phyloP scores from a whole-genome alignment of 2,797 vertebrate species.

The Eidolon dupreanum region DNA sequence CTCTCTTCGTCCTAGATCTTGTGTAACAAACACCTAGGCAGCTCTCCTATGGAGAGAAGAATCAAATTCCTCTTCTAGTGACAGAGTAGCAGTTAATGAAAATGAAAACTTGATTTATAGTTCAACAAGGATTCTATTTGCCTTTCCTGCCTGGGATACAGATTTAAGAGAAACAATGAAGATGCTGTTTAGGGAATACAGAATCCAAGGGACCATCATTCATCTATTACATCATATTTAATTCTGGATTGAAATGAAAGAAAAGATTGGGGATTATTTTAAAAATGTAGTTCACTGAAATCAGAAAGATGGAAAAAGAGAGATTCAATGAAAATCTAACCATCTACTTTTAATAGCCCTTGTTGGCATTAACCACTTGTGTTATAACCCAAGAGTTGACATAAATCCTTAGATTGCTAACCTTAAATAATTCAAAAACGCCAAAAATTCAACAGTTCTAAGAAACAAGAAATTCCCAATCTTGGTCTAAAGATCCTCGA shows the following conservation, averaged over 20 bases:
- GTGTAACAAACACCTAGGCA: not conserved
- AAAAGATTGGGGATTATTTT: slow-evolving; percentile 26
- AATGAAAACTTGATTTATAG: slow-evolving; percentile 30
- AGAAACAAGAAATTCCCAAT: slow-evolving; percentile 19
- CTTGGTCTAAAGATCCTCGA: slow-evolving; percentile 45
- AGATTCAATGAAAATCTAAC: slow-evolving; percentile 45
- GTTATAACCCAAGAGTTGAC: slow-evolving; percentile 30
- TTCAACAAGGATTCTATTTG: not conserved
- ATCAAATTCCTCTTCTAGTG: slow-evolving; percentile 11
- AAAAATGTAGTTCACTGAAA: slow-evolving; percentile 27
- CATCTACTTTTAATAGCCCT: slow-evolving; percentile 20
- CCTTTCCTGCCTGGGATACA: not conserved
- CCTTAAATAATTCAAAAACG: slow-evolving; percentile 58
- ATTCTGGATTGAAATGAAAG: slow-evolving; percentile 32
- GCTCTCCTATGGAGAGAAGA: not conserved
- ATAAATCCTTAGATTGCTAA: slow-evolving; percentile 60
- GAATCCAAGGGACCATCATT: not conserved
- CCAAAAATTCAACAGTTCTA: slow-evolving; percentile 23
- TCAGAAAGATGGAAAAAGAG: not conserved
- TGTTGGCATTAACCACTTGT: slow-evolving; percentile 10
- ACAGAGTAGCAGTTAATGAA: slow-evolving; percentile 27
- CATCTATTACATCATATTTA: not conserved
- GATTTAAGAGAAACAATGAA: slow-evolving; percentile 43
- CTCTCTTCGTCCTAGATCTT: slow-evolving; percentile 1
- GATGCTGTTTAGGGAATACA: not conserved